phyloP scores from a whole-genome alignment of 2,888 invertebrate genomes.

The Danaus chrysippus region DNA sequence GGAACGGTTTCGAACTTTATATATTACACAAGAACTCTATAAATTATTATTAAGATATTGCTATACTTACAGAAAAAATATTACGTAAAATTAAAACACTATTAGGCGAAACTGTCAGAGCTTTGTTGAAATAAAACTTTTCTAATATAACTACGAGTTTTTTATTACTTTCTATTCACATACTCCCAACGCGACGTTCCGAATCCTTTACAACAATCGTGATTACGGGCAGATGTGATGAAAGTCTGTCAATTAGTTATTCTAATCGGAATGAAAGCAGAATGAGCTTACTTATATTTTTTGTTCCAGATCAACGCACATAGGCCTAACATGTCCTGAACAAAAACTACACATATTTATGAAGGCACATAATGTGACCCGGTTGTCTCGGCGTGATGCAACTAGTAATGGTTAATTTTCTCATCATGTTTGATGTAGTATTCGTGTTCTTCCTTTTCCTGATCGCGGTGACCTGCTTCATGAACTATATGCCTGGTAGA shows the following conservation, averaged over 20 bases:
- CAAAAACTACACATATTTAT: conserved; percentile 13
- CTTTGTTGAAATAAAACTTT: no score
- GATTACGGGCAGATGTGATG: no score
- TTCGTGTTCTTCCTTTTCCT: conserved; percentile 92
- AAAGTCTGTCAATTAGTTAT: no score
- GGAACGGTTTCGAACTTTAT: conserved; percentile 14
- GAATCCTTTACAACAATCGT: no score
- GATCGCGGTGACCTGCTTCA: conserved; percentile 89
- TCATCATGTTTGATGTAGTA: conserved; percentile 93
- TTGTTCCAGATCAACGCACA: conserved; percentile 22
- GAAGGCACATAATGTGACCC: conserved; percentile 63
- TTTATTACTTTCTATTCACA: no score
- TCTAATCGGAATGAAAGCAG: no score
- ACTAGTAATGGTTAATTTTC: conserved; percentile 91
- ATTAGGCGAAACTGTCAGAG: no score
- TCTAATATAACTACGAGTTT: no score
- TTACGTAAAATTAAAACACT: no score
- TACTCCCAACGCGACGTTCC: no score
- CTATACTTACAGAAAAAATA: no score
- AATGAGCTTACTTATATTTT: neutral
- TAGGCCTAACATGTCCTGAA: conserved; percentile 28
- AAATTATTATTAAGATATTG: neutral
- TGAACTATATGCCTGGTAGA: conserved; percentile 87
- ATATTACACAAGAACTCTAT: neutral
- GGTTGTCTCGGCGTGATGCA: conserved; percentile 81